Evolutionary conservation across 2,888 invertebrate species (phyloP), one percentile per base, ranked within the genome.

Genomic region (Tuberolachnus salignus): DNA sequence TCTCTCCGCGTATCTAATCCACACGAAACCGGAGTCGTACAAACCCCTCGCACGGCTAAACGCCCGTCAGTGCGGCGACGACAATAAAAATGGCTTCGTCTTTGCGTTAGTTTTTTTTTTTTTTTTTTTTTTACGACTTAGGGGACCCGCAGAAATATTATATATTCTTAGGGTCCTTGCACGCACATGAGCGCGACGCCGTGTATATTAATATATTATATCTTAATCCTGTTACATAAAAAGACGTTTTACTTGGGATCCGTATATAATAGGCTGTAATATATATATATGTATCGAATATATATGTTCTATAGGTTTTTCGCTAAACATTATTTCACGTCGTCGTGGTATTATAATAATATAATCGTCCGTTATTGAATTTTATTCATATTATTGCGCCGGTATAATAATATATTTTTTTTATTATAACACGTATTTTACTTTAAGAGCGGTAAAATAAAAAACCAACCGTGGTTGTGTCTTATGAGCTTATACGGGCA

Each of bases 121-220:
- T 14, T 14, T 64, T 46, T 34, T 42, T n/a, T 4, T 75, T 75
- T 75, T 75, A 75, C 55, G 74, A 75, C 74, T 53, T 75, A 64
- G 74, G 74, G 74, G 74, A 74, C 51, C 44, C 16, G 73, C 13
- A 75, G 34, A 34, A 34, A 75, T 75, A 66, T 75, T 75, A 66
- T 75, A 66, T 75, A 75, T 66, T 75, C 74, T 75, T 75, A 66
- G 66, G 74, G 64, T 74, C 61, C 34, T n/a, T n/a, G n/a, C n/a
- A n/a, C n/a, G n/a, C n/a, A n/a, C n/a, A n/a, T n/a, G 14, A 14
- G 42, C 53, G 34, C 19, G 69, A 23, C 55, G 10, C 21, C n/a
- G n/a, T 16, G 23, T 10, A n/a, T 46, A 46, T 46, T 23, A 23
- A 55, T 21, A 59, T 26, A 26, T n/a, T 26, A 44, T 57, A 44